Base-by-base conservation (phyloP, 2,113 vertebrate genomes). In the Hucho hucho region DNA sequence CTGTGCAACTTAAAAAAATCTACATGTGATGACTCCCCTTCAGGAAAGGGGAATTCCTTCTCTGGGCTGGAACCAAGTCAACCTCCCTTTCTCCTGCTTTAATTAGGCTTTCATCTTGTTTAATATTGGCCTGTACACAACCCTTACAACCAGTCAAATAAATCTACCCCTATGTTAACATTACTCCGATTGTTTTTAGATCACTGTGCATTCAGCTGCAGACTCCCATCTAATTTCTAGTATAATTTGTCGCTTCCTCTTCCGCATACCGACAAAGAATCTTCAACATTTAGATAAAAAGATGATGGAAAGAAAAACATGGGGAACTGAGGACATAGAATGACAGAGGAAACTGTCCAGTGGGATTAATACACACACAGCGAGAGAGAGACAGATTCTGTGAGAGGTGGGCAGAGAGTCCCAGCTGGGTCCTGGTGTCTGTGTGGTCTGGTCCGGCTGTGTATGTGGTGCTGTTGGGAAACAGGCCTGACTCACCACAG, bases 161-260 rank as follows among this genome's bases (percentile, higher is more conserved):
- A 56, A 56, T 56, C 18, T 20, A 20, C 53, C 13, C 20, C 49
- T 4, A 4, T 56, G 53, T 20, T 56, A 56, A 56, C 53, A 14
- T 18, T 56, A 5, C 18, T 56, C 53, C 5, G 53, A 56, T 4
- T 56, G 16, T 18, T 70, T 13, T 13, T 46, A 22, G 47, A 70
- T 14, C 13, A 20, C 13, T 20, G 13, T 56, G 53, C 13, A 20
- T 56, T 56, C 53, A 56, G 53, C 53, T 56, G n/a, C 37, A 13
- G 43, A 11, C 68, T 70, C 73, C 66, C 64, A 75, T 74, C 75
- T 75, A 37, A 75, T 59, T 77, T 18, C 25, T 72, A 67, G 9
- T 59, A 77, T 66, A 77, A 67, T 71, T 75, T 24, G 59, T 43
- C 46, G 22, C 75, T 81, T 81, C 79, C 79, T 43, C 65, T 77